Base-by-base conservation (phyloP, 2,797 vertebrate species). In the Esox lucius region DNA sequence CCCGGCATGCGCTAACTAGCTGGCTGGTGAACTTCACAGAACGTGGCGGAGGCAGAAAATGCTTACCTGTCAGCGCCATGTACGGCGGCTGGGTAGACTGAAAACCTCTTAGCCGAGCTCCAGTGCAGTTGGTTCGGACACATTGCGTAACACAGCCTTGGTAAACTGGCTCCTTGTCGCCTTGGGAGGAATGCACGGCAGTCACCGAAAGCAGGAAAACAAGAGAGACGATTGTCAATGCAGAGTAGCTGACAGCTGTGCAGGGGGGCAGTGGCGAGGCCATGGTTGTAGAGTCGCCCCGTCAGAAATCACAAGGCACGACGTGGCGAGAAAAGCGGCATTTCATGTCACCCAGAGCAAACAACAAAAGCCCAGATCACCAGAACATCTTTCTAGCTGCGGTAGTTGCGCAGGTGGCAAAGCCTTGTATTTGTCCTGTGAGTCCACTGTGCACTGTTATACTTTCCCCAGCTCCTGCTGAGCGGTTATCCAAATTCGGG, bases 121-220 rank as follows among this genome's bases (percentile, higher is more conserved):
- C 97, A 0, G 96, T 97, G 87, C 97, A 99, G 92, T 99, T 98
- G 74, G 92, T 94, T 77, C 93, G 94, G 80, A 96, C 95, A 83
- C 97, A 98, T 0, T 86, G 91, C 79, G 94, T 89, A 78, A 98
- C 93, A 83, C 97, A 99, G 81, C 98, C 96, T 16, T 96, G 95
- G 91, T 99, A 99, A 26, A 97, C 92, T 24, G 97, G 97, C 83
- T 99, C 97, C 83, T 97, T 96, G 83, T 98, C 97, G 26, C 97
- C 97, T 73, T 95, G 96, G 11, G 97, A 98, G 51, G 85, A 87
- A 71, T 49, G 80, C 0, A 88, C 94, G 0, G 93, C 71, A 73
- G 51, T 75, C 19, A 87, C 85, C 15, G 81, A 77, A 46, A 91
- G 80, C 71, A 92, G 87, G 19, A 91, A 46, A 11, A 46, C 87